A percentile compares a stretch with the other conserved stretches of the same genome.
Conservation (phyloP, 2,888 invertebrate genomes). For the Nymphalis urticae region DNA sequence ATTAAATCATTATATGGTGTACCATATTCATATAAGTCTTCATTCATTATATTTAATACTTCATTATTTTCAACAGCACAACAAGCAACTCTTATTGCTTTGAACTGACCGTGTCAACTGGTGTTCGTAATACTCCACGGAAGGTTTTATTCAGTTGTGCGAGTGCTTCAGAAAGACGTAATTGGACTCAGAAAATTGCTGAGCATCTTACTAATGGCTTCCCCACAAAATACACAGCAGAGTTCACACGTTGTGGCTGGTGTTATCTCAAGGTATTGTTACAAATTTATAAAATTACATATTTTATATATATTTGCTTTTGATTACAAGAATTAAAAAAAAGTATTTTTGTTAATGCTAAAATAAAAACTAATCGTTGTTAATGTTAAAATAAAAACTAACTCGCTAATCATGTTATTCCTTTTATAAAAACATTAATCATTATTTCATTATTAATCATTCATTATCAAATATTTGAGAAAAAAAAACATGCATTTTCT, state of each 20-base stretch:
- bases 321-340: too few species aligned
- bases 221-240: conserved; percentile 85
- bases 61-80: conserved; percentile 50
- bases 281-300: not conserved
- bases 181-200: conserved; percentile 90
- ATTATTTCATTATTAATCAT: too few species aligned
- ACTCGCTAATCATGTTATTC: too few species aligned
- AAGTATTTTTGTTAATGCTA: too few species aligned
- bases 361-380: too few species aligned
- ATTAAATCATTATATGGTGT: not conserved
- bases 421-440: too few species aligned
- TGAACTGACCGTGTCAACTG: conserved; percentile 77
- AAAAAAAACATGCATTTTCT: too few species aligned
- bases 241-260: conserved; percentile 90
- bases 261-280: conserved; percentile 85
- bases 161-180: conserved; percentile 78
- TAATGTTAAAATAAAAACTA: too few species aligned
- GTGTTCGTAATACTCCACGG: conserved; percentile 66
- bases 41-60: not conserved
- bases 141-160: conserved; percentile 80
- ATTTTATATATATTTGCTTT: not conserved
- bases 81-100: conserved; percentile 84
- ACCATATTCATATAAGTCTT: conserved; percentile 23
- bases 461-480: too few species aligned
- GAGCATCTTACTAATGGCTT: conserved; percentile 85